phyloP scores from a whole-genome alignment of 2,113 vertebrate genomes.

The Macquaria ambigua region DNA sequence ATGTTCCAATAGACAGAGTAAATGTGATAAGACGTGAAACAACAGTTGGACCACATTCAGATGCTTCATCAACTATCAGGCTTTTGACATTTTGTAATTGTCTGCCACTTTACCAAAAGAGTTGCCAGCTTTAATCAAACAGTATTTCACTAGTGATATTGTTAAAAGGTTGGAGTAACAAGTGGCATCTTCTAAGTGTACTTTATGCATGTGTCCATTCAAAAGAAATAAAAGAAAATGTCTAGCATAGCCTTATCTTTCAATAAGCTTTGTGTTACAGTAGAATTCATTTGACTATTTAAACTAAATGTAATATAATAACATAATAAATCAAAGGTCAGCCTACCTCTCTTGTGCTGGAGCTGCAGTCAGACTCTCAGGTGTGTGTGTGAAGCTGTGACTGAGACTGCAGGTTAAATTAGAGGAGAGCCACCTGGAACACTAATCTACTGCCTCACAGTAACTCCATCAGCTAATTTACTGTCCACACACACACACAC shows the following conservation, averaged over 20 bases:
- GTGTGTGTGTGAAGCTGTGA: neutral
- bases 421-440: conserved; percentile 44
- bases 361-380: neutral
- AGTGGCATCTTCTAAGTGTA: too few relatives aligned
- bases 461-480: conserved; percentile 43
- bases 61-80: neutral
- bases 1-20: neutral
- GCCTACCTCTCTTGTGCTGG: conserved; percentile 42
- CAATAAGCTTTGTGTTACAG: neutral
- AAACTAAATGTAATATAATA: neutral
- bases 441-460: conserved; percentile 57
- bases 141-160: neutral
- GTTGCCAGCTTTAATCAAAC: neutral
- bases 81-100: neutral
- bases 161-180: neutral
- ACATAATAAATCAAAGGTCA: neutral
- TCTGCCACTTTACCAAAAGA: neutral
- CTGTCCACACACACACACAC: neutral
- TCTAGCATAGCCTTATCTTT: neutral
- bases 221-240: neutral
- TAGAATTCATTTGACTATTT: neutral
- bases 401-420: neutral
- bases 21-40: neutral
- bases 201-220: neutral
- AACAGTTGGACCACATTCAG: neutral